Percentiles rank a stretch among this genome's conserved stretches.
Evolutionary conservation across 2,797 vertebrate genomes (phyloP).

Genomic region (Gymnodraco acuticeps): DNA sequence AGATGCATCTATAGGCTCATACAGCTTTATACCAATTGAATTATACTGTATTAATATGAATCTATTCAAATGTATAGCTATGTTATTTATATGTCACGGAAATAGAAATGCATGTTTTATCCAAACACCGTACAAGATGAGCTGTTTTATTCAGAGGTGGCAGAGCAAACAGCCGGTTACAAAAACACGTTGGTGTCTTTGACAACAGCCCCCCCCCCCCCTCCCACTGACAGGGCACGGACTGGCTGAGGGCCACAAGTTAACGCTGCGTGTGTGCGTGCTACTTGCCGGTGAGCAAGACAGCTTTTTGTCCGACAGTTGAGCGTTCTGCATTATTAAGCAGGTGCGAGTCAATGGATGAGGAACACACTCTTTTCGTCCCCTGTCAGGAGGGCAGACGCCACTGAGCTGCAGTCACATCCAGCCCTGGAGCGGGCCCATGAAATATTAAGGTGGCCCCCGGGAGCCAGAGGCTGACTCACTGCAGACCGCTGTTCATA

Average conservation of each 20-base stretch:
- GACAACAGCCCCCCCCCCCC: not conserved
- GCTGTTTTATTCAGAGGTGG: not conserved
- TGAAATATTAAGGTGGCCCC: conserved; percentile 68
- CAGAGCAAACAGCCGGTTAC: conserved; percentile 10
- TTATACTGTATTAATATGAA: not conserved
- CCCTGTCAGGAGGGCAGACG: conserved; percentile 40
- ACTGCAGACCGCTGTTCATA: conserved; percentile 47
- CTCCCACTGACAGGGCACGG: conserved; percentile 18
- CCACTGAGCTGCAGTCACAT: conserved; percentile 36
- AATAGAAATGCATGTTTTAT: conserved; percentile 2
- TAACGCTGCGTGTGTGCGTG: conserved; percentile 21
- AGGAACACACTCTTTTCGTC: conserved; percentile 60
- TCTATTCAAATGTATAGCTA: not conserved
- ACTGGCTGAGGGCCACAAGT: conserved; percentile 50
- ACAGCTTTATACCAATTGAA: not conserved
- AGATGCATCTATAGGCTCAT: not conserved
- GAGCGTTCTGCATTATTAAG: conserved; percentile 73
- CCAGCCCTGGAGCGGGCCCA: conserved; percentile 44
- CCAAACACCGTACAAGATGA: not conserved
- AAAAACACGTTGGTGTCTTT: conserved; percentile 3
- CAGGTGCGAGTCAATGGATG: conserved; percentile 70
- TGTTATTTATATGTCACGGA: not conserved
- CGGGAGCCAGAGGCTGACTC: conserved; percentile 18
- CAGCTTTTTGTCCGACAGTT: conserved; percentile 74
- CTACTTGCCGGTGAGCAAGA: conserved; percentile 44